phyloP scores from a whole-genome alignment of 2,113 vertebrate species.

The Condylura cristata region DNA sequence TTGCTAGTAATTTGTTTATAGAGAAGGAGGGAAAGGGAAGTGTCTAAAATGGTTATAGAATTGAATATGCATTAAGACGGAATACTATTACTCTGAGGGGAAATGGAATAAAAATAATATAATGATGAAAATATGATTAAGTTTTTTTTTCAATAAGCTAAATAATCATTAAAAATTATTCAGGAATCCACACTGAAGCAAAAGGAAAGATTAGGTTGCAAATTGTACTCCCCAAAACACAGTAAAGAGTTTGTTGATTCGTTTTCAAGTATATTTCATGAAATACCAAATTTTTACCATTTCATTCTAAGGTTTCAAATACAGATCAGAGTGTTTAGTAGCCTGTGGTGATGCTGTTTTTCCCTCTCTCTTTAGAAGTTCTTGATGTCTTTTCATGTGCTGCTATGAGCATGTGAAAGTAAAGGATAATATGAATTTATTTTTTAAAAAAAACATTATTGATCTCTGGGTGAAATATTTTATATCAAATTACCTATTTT shows the following conservation, averaged over 20 bases:
- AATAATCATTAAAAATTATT: background rate
- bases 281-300: background rate
- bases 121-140: background rate
- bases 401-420: background rate
- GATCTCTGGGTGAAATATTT: constrained; percentile 48
- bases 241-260: background rate
- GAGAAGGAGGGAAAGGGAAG: background rate
- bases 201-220: background rate
- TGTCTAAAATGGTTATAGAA: background rate
- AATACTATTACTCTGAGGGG: background rate
- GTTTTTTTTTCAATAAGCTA: background rate
- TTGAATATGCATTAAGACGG: background rate
- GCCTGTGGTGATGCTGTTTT: background rate
- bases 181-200: background rate
- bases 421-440: constrained; percentile 46
- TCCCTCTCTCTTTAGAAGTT: constrained; percentile 39
- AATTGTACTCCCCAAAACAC: background rate
- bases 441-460: constrained; percentile 61
- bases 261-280: constrained; percentile 50
- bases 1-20: background rate
- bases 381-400: constrained; percentile 50
- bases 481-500: constrained; percentile 45
- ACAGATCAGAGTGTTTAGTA: constrained; percentile 64
- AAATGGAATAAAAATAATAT: background rate
- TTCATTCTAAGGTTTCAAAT: constrained; percentile 56